phyloP scores from a whole-genome alignment of 2,888 invertebrate genomes.

The Dolichomitus sp. region DNA sequence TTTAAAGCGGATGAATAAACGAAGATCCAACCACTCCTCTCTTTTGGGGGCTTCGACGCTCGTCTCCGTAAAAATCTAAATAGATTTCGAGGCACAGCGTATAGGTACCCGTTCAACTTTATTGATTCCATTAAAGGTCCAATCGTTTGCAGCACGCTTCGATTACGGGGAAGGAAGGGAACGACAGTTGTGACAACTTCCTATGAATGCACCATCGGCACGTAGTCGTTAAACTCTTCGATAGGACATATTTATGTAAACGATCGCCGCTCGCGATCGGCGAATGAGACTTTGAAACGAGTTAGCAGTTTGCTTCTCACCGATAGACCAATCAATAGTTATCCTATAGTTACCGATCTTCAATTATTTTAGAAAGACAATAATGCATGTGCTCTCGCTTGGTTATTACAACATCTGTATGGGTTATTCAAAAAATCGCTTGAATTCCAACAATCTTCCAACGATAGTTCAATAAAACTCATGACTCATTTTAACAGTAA shows the following conservation, averaged over 20 bases:
- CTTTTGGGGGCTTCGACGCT: neutral
- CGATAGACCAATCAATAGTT: neutral
- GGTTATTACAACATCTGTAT: no score
- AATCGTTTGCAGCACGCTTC: neutral
- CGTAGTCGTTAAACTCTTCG: neutral
- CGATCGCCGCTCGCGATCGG: no score
- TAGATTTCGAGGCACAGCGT: constrained; percentile 15
- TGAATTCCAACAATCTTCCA: no score
- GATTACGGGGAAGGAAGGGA: constrained; percentile 6
- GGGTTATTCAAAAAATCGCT: no score
- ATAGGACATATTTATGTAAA: neutral
- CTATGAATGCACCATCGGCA: constrained; percentile 35
- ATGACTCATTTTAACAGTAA: no score
- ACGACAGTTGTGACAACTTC: constrained; percentile 28
- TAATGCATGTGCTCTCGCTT: no score
- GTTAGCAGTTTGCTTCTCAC: neutral
- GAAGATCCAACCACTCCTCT: constrained; percentile 11
- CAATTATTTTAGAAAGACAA: neutral
- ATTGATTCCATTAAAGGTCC: constrained; percentile 32
- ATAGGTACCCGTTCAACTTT: constrained; percentile 15
- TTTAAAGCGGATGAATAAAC: constrained; percentile 1
- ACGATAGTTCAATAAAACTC: no score
- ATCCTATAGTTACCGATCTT: neutral
- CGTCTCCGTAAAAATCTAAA: constrained; percentile 38
- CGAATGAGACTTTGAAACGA: neutral